Conservation (phyloP, 2,113 vertebrate genomes). For the Leucopsar rothschildi region DNA sequence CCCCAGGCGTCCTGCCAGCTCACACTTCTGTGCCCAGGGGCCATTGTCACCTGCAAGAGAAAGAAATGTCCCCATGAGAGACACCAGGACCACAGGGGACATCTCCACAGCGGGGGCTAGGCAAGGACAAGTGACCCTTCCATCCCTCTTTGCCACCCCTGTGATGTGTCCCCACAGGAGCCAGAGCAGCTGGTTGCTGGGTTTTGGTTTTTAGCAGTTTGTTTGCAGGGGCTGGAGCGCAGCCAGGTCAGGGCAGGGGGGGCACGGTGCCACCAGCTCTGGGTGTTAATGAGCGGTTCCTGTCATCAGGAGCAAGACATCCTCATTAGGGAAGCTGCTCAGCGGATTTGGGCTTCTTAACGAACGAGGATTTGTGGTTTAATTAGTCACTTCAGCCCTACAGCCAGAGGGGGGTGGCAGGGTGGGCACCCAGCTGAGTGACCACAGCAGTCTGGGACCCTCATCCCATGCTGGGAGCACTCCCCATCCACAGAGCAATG, state of each 20-base stretch:
- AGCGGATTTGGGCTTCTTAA: constrained; percentile 56
- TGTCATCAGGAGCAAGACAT: not conserved
- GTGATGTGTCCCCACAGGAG: not conserved
- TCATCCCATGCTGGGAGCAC: rapidly evolving
- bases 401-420: rapidly evolving
- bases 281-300: constrained; percentile 43
- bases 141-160: not conserved
- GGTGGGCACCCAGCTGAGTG: not conserved
- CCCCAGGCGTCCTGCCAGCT: constrained; percentile 85
- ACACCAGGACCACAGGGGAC: not conserved
- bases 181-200: not conserved
- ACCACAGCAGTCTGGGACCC: not conserved
- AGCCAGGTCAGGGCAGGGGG: not conserved
- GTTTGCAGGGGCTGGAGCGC: not conserved
- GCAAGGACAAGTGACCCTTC: not conserved
- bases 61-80: not conserved
- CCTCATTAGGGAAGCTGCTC: constrained; percentile 57
- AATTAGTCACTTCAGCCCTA: not conserved
- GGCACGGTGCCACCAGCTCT: not conserved
- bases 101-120: rapidly evolving
- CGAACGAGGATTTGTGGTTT: constrained; percentile 36
- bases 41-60: constrained; percentile 89
- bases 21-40: constrained; percentile 94
- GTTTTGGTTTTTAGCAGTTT: not conserved
- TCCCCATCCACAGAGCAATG: rapidly evolving